Conservation (phyloP, 2,888 invertebrate species). For the Ashinkailepas kermadecensis region DNA sequence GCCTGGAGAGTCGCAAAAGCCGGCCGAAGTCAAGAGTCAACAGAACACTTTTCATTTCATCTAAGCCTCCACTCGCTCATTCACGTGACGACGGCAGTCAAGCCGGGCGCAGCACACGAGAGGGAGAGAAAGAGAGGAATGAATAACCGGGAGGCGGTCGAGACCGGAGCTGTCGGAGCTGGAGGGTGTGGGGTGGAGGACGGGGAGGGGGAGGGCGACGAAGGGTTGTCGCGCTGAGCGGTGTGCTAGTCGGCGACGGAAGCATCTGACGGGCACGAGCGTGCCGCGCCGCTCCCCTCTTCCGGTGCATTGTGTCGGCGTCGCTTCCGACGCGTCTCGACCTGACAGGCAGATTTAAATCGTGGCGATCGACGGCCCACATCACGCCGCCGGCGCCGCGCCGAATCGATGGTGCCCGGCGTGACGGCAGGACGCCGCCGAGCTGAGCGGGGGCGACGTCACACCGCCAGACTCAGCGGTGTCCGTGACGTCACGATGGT, state of each 20-base stretch:
- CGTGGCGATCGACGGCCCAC: neutral
- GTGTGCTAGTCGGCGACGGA: neutral
- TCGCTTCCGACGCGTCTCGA: neutral
- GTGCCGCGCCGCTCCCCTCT: neutral
- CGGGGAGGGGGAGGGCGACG: neutral
- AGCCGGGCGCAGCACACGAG: no score
- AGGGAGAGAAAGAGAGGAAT: no score
- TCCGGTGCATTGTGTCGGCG: constrained; percentile 8
- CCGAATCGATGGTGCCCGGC: neutral
- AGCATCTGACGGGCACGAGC: neutral
- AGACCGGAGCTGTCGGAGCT: no score
- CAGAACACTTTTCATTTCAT: neutral
- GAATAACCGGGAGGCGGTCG: no score
- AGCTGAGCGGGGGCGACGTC: neutral
- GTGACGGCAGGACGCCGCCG: no score
- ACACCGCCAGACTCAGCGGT: neutral
- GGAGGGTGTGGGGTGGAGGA: neutral
- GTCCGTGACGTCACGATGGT: neutral
- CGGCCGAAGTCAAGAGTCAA: no score
- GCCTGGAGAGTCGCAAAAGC: no score
- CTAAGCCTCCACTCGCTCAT: neutral
- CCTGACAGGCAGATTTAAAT: neutral
- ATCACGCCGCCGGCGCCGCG: neutral
- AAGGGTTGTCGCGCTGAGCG: neutral
- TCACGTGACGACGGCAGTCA: neutral